Percentiles rank a stretch among this genome's conserved stretches.
Conservation (phyloP, 2,113 vertebrate genomes). For the Notiomystis cincta region DNA sequence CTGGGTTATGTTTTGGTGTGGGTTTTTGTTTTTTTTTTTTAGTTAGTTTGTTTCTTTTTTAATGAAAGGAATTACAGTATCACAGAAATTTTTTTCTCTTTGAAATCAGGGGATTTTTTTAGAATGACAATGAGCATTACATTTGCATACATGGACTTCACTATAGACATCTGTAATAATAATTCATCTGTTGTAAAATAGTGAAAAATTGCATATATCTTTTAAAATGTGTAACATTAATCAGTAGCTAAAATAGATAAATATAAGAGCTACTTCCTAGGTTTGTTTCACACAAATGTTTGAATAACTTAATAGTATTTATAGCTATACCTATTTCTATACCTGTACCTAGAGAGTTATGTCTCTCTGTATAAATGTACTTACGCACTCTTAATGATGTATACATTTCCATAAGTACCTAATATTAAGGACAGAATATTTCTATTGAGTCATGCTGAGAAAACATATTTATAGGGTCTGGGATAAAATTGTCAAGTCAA, state of each 20-base stretch:
- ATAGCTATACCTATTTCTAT: not conserved
- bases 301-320: not conserved
- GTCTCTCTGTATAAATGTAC: not conserved
- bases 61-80: slow-evolving; percentile 5
- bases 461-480: not conserved
- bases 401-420: not conserved
- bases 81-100: not conserved
- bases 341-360: not conserved
- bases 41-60: not conserved
- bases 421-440: not conserved
- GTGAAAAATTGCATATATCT: not conserved
- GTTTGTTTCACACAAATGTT: not conserved
- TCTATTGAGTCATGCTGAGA: not conserved
- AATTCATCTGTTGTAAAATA: not conserved
- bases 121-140: not conserved
- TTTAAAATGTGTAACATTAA: not conserved
- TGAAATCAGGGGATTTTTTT: slow-evolving; percentile 4
- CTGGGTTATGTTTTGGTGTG: not conserved
- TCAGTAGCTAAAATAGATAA: not conserved
- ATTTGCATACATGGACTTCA: not conserved
- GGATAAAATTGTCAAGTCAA: not conserved
- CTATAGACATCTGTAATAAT: not conserved
- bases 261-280: not conserved
- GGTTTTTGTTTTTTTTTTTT: not conserved
- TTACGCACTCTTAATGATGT: not conserved